These are phyloP conservation scores for Nemapogon koenigi DNA, from an alignment of 2,888 invertebrate genomes.

Conservation along the genomic window DNA sequence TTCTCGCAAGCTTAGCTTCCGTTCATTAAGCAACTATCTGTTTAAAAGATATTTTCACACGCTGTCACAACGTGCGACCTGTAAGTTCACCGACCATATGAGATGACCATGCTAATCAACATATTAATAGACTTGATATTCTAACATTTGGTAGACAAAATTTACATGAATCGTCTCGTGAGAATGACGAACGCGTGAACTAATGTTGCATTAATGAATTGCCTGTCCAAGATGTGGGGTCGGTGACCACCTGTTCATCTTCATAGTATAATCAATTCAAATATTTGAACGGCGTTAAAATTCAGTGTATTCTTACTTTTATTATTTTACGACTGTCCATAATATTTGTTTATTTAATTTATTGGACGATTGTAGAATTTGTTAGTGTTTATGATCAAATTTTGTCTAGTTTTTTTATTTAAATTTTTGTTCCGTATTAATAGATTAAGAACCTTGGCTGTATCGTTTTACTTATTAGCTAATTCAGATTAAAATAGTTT, in stretches of 20 bases:
- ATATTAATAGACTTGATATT: conserved; percentile 65
- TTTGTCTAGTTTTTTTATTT: too few relatives aligned
- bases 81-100: conserved; percentile 54
- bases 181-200: conserved; percentile 58
- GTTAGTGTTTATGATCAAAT: too few relatives aligned
- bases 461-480: too few relatives aligned
- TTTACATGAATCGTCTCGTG: conserved; percentile 62
- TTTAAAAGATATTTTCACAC: conserved; percentile 7
- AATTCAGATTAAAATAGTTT: too few relatives aligned
- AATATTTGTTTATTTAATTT: background rate
- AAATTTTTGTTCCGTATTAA: too few relatives aligned
- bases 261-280: conserved; percentile 2
- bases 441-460: too few relatives aligned
- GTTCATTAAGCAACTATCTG: too few relatives aligned
- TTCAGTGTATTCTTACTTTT: background rate
- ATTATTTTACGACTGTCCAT: background rate
- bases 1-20: too few relatives aligned
- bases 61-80: conserved; percentile 26
- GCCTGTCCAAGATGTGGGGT: conserved; percentile 26
- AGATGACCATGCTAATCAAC: conserved; percentile 57
- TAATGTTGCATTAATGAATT: conserved; percentile 64
- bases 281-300: too few relatives aligned
- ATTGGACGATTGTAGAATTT: too few relatives aligned
- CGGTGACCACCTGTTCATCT: conserved; percentile 4
- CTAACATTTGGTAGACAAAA: conserved; percentile 62